These are phyloP conservation scores for Corbicula japonica DNA, from an alignment of 2,888 invertebrate species.

Conservation along the genomic window DNA sequence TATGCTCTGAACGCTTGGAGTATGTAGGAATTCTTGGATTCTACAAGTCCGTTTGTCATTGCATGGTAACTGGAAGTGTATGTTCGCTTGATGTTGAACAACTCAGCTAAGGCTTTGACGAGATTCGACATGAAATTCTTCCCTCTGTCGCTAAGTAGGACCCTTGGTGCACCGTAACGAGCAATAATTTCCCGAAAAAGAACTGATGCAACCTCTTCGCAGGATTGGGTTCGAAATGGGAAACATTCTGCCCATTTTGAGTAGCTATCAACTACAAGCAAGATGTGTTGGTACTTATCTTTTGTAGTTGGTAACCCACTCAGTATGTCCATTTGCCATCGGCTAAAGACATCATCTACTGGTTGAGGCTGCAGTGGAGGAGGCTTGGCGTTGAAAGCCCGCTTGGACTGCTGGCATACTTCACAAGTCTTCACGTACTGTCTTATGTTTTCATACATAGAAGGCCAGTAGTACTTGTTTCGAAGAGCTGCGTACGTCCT, in stretches of 20 bases:
- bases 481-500: slow-evolving; percentile 57
- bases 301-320: slow-evolving; percentile 45
- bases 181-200: slow-evolving; percentile 46
- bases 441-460: slow-evolving; percentile 57
- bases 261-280: slow-evolving; percentile 58
- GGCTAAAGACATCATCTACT: slow-evolving; percentile 87
- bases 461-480: slow-evolving; percentile 61
- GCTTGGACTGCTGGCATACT: slow-evolving; percentile 53
- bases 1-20: slow-evolving; percentile 58
- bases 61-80: slow-evolving; percentile 62
- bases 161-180: slow-evolving; percentile 38
- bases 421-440: slow-evolving; percentile 52
- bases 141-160: slow-evolving; percentile 43
- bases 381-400: slow-evolving; percentile 24
- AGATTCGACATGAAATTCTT: slow-evolving; percentile 47
- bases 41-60: slow-evolving; percentile 52
- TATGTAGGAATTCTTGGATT: slow-evolving; percentile 56
- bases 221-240: slow-evolving; percentile 35
- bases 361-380: slow-evolving; percentile 59
- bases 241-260: slow-evolving; percentile 56
- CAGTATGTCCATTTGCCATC: slow-evolving; percentile 64
- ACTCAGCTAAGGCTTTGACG: slow-evolving; percentile 36
- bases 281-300: slow-evolving; percentile 53
- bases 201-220: slow-evolving; percentile 40
- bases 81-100: slow-evolving; percentile 34